A percentile compares a stretch with the other conserved stretches of the same genome.
phyloP scores from a whole-genome alignment of 2,113 vertebrate genomes.

The Pterocles gutturalis region DNA sequence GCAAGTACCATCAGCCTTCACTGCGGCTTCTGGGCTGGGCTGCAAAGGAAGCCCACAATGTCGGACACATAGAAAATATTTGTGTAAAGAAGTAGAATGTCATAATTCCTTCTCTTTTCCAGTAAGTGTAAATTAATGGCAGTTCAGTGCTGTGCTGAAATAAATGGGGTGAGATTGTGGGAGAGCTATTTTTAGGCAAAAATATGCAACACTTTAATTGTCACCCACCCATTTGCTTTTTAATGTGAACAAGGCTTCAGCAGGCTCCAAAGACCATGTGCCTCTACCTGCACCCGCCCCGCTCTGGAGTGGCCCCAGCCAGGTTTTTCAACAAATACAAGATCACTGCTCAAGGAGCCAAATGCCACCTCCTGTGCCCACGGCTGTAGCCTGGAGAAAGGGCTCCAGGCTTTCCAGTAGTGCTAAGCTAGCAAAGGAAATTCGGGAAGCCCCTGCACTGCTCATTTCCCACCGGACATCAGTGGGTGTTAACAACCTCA shows the following conservation, averaged over 20 bases:
- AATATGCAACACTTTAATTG: not conserved
- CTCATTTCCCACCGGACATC: fast-evolving
- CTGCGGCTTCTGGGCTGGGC: not conserved
- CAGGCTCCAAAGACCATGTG: not conserved
- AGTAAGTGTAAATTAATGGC: not conserved
- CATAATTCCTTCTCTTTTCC: not conserved
- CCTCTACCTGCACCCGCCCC: not conserved
- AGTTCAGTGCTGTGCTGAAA: not conserved
- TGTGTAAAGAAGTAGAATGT: not conserved
- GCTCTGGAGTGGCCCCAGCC: not conserved
- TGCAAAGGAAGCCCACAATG: not conserved
- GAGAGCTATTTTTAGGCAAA: conserved; percentile 5
- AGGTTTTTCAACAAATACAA: not conserved
- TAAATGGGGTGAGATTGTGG: not conserved
- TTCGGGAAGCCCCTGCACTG: not conserved
- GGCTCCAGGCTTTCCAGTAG: not conserved
- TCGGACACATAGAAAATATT: not conserved
- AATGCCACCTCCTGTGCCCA: not conserved
- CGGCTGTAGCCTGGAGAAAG: not conserved
- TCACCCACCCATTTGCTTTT: conserved; percentile 1
- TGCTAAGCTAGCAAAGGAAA: not conserved
- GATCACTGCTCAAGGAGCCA: not conserved
- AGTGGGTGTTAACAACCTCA: not conserved
- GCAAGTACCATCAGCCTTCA: fast-evolving
- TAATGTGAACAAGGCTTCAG: not conserved